Conservation (phyloP, 2,113 vertebrate species). For the Cervus canadensis region DNA sequence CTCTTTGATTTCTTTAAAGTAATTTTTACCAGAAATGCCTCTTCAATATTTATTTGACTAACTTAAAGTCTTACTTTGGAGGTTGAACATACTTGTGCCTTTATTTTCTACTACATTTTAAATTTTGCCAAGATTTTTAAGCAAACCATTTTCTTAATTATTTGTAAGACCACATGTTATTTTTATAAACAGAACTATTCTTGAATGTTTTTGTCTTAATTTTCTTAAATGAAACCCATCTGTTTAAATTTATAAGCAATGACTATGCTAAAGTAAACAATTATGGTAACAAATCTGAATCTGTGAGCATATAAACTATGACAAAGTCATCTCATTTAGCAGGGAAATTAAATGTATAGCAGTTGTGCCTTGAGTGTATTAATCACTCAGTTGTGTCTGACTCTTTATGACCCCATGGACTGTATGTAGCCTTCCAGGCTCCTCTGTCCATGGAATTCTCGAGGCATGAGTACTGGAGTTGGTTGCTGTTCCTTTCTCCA, state of each 20-base stretch:
- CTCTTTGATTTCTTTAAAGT: background rate
- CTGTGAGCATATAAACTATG: background rate
- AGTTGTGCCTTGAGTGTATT: background rate
- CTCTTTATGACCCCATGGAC: background rate
- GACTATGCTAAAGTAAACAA: background rate
- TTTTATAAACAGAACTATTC: background rate
- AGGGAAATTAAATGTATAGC: background rate
- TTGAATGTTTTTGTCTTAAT: background rate
- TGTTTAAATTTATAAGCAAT: background rate
- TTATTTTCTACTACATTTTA: background rate
- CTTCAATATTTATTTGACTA: background rate
- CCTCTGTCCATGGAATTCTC: background rate
- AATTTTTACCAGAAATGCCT: background rate
- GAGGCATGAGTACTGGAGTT: background rate
- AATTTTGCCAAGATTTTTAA: background rate
- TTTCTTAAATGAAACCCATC: background rate
- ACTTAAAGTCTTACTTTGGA: background rate
- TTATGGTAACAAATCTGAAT: fast-evolving
- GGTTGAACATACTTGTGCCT: background rate
- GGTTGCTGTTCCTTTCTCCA: background rate
- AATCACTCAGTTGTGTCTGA: background rate
- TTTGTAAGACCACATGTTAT: background rate
- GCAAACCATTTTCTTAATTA: background rate
- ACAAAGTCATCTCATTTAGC: background rate
- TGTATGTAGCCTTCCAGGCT: background rate